Base-by-base conservation (phyloP, 2,113 vertebrate species). In the Gopherus evgoodei region DNA sequence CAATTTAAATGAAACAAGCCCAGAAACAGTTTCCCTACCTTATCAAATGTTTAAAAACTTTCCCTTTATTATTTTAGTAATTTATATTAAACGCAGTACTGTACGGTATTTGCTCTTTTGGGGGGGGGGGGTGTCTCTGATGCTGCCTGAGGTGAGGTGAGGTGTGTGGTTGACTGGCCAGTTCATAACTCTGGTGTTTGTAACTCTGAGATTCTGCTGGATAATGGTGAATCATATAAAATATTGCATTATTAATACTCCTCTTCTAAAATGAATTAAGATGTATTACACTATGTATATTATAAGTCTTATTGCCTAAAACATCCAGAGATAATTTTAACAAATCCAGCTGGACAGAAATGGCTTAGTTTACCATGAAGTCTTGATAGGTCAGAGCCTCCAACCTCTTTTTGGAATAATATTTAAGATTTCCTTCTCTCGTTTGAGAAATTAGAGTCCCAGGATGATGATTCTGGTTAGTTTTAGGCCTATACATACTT, bases 211-310 rank as follows among this genome's bases (percentile, higher is more conserved):
- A 4, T 90, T 65, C 10, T 69, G 14, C 79, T n/a, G 13, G 47
- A 79, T 56, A 91, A 62, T 42, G 50, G 86, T 50, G 85, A 87
- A 86, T 42, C 7, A 94, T 27, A 79, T n/a, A 75, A 90, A 88
- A 92, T 44, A 81, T 62, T 3, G 4, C 16, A 11, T 54, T 92
- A 29, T 86, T 88, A 90, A 72, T 89, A 56, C 87, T 31, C 11
- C 19, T 93, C 57, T 91, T 95, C 59, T 49, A 92, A 91, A 96
- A 91, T 90, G 44, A 87, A 90, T 91, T 69, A 92, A 86, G 76
- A 90, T 86, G 47, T 10, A 6, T 90, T 65, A 57, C 27, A n/a
- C 78, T 54, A 49, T 38, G 25, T 22, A 91, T 16, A 4, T 90
- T 91, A 87, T 91, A 84, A 5, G 5, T 42, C 8, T 75, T 79